Conservation (phyloP, 2,797 vertebrate genomes). For the Pangasius sanitwongsei region DNA sequence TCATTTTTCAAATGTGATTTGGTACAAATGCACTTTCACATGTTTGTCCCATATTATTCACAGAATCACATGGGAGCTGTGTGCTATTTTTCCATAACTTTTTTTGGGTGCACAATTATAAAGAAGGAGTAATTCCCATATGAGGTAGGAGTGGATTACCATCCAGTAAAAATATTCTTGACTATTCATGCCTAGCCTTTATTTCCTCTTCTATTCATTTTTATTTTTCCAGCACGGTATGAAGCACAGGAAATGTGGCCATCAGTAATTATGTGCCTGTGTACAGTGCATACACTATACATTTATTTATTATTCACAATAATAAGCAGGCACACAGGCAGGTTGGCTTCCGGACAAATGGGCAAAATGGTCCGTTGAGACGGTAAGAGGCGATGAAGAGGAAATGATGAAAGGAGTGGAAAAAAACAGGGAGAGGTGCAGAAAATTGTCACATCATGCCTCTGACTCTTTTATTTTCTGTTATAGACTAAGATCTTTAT, state of each 20-base stretch:
- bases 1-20: too few species aligned
- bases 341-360: constrained; percentile 2
- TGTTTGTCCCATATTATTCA: not conserved
- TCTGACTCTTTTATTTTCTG: not conserved
- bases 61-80: not conserved
- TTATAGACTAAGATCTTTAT: not conserved
- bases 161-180: not conserved
- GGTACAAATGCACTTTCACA: not conserved
- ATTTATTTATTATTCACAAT: constrained; percentile 6
- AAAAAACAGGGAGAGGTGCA: not conserved
- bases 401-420: constrained; percentile 4
- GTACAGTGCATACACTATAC: not conserved
- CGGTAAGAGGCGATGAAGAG: not conserved
- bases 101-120: not conserved
- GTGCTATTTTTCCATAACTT: not conserved
- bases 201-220: not conserved
- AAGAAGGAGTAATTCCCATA: not conserved
- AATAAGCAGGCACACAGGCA: not conserved
- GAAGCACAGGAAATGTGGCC: not conserved
- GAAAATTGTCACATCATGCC: not conserved
- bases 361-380: constrained; percentile 17
- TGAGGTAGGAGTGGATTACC: not conserved
- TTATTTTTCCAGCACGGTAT: not conserved
- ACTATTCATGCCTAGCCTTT: not conserved
- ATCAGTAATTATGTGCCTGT: not conserved